Evolutionary conservation across 2,797 vertebrate genomes (phyloP).

Genomic region (Thaleichthys pacificus): DNA sequence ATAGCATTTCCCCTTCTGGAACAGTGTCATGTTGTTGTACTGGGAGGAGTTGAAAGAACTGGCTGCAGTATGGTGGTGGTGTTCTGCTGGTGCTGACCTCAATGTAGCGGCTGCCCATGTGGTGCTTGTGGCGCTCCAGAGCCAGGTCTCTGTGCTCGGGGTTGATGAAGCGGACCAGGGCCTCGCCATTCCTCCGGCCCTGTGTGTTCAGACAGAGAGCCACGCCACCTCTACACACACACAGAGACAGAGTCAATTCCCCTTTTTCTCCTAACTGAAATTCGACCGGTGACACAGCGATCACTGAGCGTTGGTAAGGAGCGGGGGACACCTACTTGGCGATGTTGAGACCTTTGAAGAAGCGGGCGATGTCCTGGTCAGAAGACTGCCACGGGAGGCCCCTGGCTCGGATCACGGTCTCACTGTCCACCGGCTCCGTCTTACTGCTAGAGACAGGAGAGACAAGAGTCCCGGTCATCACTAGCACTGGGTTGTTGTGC

Average conservation of each 20-base stretch:
- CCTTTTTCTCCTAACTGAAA: not conserved
- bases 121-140: slow-evolving; percentile 93
- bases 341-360: slow-evolving; percentile 98
- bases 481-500: not conserved
- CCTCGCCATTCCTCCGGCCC: slow-evolving; percentile 93
- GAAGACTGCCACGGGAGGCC: slow-evolving; percentile 97
- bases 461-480: not conserved
- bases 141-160: slow-evolving; percentile 93
- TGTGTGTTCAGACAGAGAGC: slow-evolving; percentile 94
- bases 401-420: slow-evolving; percentile 92
- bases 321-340: slow-evolving; percentile 81
- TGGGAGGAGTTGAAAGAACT: not conserved
- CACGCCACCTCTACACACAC: slow-evolving; percentile 84
- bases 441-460: slow-evolving; percentile 77
- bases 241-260: slow-evolving; percentile 13
- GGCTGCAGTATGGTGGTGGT: not conserved
- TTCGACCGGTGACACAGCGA: not conserved
- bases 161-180: slow-evolving; percentile 90
- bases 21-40: not conserved
- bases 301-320: not conserved
- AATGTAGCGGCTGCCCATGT: slow-evolving; percentile 96
- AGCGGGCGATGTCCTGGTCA: slow-evolving; percentile 95
- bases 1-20: not conserved
- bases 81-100: slow-evolving; percentile 75
- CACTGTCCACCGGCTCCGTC: slow-evolving; percentile 89